Percentiles rank a stretch among this genome's conserved stretches.
Conservation (phyloP, 2,888 invertebrate genomes). For the Antheraea yamamai region DNA sequence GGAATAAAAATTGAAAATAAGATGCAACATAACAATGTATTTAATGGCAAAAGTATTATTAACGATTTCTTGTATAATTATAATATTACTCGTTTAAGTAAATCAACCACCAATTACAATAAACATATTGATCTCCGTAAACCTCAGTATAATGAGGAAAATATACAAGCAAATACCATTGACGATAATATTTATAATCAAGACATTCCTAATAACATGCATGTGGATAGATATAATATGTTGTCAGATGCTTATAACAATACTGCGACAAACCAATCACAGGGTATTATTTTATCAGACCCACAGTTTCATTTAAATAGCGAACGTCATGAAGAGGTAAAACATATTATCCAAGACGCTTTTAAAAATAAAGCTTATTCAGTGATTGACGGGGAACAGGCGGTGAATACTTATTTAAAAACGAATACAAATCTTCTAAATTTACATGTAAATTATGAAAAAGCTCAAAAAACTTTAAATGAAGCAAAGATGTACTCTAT, state of each 20-base stretch:
- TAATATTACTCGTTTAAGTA: neutral
- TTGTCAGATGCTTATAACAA: neutral
- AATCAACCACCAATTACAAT: neutral
- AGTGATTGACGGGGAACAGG: neutral
- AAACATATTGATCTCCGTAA: neutral
- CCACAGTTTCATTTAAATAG: neutral
- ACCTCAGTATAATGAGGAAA: neutral
- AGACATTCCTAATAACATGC: neutral
- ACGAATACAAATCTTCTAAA: conserved; percentile 14
- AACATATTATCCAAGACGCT: neutral
- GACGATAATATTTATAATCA: neutral
- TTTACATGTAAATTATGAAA: conserved; percentile 37
- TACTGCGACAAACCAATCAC: neutral
- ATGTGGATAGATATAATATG: neutral
- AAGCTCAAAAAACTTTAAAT: conserved; percentile 42
- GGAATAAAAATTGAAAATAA: neutral
- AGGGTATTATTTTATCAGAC: neutral
- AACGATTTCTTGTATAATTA: neutral
- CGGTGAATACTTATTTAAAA: neutral
- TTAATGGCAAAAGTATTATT: neutral
- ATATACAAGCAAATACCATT: neutral
- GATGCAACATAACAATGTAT: neutral
- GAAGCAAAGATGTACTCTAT: conserved; percentile 48
- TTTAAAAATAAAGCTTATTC: conserved; percentile 3
- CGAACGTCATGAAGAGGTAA: neutral